phyloP scores from a whole-genome alignment of 2,797 vertebrate species.

The Pempheris klunzingeri region DNA sequence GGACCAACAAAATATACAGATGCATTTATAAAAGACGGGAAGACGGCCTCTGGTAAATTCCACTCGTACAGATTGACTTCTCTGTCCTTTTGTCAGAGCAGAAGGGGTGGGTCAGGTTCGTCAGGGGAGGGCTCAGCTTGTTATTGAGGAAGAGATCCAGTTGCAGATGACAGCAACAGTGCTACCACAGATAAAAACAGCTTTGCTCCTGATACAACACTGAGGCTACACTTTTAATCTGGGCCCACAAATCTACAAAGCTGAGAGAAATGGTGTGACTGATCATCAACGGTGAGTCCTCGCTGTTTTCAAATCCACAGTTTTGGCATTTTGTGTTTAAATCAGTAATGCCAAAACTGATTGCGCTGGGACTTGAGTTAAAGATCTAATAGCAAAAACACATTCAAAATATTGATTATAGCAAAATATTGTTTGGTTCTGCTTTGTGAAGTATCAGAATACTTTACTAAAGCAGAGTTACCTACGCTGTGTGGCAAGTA shows the following conservation, averaged over 20 bases:
- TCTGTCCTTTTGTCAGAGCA: not conserved
- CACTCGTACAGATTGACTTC: not conserved
- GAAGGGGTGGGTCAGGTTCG: not conserved
- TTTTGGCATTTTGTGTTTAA: not conserved
- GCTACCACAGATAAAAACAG: not conserved
- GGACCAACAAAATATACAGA: not conserved
- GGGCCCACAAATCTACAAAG: not conserved
- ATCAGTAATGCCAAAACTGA: not conserved
- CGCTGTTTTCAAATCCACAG: not conserved
- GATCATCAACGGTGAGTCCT: conserved; percentile 62
- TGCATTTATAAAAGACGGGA: not conserved
- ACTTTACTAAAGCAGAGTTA: not conserved
- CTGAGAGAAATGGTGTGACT: conserved; percentile 63
- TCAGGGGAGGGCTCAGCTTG: conserved; percentile 11
- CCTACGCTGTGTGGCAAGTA: not conserved
- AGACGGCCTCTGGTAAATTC: not conserved
- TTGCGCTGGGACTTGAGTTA: not conserved
- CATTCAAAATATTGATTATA: too few relatives aligned
- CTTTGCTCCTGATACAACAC: not conserved
- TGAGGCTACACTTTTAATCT: not conserved
- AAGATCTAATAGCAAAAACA: too few relatives aligned
- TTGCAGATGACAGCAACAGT: conserved; percentile 16
- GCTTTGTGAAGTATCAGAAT: not conserved
- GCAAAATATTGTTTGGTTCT: too few relatives aligned
- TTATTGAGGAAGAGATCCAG: conserved; percentile 29